Conservation (phyloP, 2,113 vertebrate genomes). For the Scophthalmus maximus region DNA sequence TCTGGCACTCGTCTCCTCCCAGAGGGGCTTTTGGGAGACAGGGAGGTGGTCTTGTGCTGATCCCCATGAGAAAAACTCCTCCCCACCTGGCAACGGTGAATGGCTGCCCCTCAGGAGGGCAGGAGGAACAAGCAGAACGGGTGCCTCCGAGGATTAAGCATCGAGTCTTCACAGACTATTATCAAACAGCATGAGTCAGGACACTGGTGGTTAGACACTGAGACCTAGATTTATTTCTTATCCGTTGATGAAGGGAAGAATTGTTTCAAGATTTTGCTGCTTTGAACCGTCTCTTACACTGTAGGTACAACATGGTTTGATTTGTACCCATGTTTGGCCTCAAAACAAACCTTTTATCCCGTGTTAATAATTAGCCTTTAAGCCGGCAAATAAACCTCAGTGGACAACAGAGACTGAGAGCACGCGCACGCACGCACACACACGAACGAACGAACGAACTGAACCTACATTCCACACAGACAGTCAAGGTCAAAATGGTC, state of each 20-base stretch:
- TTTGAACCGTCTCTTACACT: conserved; percentile 3
- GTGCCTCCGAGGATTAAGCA: conserved; percentile 53
- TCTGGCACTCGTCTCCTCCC: conserved; percentile 36
- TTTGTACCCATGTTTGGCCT: conserved; percentile 21
- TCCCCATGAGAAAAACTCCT: conserved; percentile 69
- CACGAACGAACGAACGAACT: conserved; percentile 17
- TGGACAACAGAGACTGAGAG: conserved; percentile 37
- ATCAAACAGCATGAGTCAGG: conserved; percentile 71
- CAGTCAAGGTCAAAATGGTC: conserved; percentile 62
- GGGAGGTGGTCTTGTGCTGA: conserved; percentile 30
- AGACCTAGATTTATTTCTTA: conserved; percentile 35
- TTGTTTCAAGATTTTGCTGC: conserved; percentile 21
- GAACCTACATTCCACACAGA: conserved; percentile 62
- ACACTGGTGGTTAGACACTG: conserved; percentile 43
- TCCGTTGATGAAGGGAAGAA: conserved; percentile 18
- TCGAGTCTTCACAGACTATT: conserved; percentile 58
- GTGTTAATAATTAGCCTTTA: conserved; percentile 74
- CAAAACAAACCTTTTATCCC: conserved; percentile 27
- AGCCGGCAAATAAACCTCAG: conserved; percentile 67
- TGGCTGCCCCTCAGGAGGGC: conserved; percentile 51
- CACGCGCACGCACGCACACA: neutral
- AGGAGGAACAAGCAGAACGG: conserved; percentile 44
- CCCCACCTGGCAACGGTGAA: conserved; percentile 61
- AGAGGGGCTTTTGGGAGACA: conserved; percentile 11
- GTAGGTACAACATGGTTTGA: conserved; percentile 18